phyloP scores from a whole-genome alignment of 2,797 vertebrate species.

The Sphaeramia orbicularis region DNA sequence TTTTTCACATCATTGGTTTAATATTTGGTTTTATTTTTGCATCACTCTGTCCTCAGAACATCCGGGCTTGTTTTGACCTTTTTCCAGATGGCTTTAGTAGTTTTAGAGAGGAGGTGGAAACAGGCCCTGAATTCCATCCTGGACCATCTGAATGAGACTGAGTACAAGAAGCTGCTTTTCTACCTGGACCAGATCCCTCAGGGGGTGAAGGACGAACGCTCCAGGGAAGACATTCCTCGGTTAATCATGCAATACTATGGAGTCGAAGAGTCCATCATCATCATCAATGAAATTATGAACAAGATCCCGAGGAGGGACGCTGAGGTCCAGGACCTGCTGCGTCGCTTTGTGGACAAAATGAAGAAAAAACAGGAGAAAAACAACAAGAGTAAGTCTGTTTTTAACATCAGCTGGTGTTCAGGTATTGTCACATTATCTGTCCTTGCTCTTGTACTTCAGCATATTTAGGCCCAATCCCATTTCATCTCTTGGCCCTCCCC shows the following conservation, averaged over 20 bases:
- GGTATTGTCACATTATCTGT: too few relatives aligned
- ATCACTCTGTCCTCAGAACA: too few relatives aligned
- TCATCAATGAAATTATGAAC: fast-evolving
- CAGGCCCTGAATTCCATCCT: too few relatives aligned
- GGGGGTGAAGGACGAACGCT: fast-evolving
- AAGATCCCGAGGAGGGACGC: fast-evolving
- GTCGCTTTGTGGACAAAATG: slow-evolving; percentile 11
- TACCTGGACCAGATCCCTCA: fast-evolving
- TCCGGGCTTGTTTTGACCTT: too few relatives aligned
- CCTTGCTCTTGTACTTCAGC: too few relatives aligned
- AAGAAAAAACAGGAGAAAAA: not conserved
- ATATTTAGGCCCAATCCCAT: too few relatives aligned
- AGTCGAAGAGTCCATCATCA: not conserved
- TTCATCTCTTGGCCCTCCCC: too few relatives aligned
- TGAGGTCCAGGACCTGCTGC: not conserved
- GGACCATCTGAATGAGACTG: fast-evolving
- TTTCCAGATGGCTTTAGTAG: too few relatives aligned
- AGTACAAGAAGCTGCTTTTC: fast-evolving
- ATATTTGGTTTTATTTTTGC: too few relatives aligned
- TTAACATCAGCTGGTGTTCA: too few relatives aligned
- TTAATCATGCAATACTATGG: not conserved
- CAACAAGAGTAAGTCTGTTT: not conserved
- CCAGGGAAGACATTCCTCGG: not conserved
- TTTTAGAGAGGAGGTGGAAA: too few relatives aligned
- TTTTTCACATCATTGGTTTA: too few relatives aligned